Conservation (phyloP, 2,888 invertebrate species). For the Adineta ricciae region DNA sequence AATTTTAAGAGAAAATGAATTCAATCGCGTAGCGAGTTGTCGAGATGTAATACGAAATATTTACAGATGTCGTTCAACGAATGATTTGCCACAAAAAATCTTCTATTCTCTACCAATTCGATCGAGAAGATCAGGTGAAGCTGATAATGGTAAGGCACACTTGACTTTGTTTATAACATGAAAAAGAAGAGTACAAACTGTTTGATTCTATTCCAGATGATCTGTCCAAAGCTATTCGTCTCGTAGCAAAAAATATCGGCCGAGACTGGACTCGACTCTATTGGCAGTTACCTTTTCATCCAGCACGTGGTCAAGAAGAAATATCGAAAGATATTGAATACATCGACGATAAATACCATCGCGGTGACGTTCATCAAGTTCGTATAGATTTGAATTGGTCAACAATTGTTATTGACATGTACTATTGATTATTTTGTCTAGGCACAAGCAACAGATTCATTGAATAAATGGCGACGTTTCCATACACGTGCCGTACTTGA, state of each 20-base stretch:
- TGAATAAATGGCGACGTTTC: constrained; percentile 27
- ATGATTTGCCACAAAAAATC: constrained; percentile 16
- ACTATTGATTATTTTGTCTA: neutral
- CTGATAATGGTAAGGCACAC: neutral
- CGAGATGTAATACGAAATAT: neutral
- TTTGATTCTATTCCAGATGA: neutral
- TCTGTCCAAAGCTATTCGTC: constrained; percentile 1
- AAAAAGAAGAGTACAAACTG: too few species aligned
- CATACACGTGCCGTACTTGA: constrained; percentile 23
- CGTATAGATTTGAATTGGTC: neutral
- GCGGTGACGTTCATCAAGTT: neutral
- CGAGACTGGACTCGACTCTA: constrained; percentile 25
- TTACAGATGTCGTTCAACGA: neutral
- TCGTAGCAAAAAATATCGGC: constrained; percentile 17
- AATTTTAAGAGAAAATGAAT: constrained; percentile 12
- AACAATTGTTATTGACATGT: neutral
- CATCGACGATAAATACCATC: constrained; percentile 6
- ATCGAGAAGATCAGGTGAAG: neutral
- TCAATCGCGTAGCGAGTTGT: neutral
- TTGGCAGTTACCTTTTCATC: constrained; percentile 26
- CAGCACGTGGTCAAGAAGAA: constrained; percentile 21
- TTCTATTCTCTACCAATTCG: neutral
- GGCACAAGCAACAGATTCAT: constrained; percentile 2
- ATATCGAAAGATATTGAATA: constrained; percentile 23
- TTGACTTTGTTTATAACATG: too few species aligned